Base-by-base conservation (phyloP, 2,888 invertebrate genomes). In the Eulithis testata region DNA sequence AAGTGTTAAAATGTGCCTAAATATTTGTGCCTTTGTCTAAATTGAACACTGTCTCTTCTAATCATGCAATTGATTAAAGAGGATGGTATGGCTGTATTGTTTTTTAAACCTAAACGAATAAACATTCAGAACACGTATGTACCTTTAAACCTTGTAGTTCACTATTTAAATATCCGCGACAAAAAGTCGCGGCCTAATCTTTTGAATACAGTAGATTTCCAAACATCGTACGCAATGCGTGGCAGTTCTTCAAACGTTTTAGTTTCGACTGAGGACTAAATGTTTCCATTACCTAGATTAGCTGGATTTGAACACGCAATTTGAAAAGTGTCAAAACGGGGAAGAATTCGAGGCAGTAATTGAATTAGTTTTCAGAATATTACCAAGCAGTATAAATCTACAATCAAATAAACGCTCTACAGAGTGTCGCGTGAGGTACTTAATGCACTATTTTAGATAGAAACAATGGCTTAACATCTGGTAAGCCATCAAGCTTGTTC, bases 261-360 rank as follows among this genome's bases (percentile, higher is more conserved):
- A 27, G 58, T 37, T 43, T 14, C 31, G 14, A 52, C 45, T 37
- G 52, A 59, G 43, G 58, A 49, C 40, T 50, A 36, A 14, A 52
- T 40, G 45, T 50, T 58, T 55, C 64, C 60, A 64, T 64, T 64
- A 64, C 12, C 60, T 60, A 56, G 55, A 64, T 64, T 60, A 64
- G 21, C 55, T 53, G n/a, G 14, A 53, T 53, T 40, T 12, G 12
- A n/a, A 36, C 51, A 27, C 44, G 44, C 52, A 52, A 51, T 59
- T 51, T 51, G 44, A 12, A 12, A 31, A 51, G 51, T 51, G 51
- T 51, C 31, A 7, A 51, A 51, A 51, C n/a, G 27, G 11, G n/a
- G 51, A 51, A 51, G 31, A 51, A 21, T 49, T 49, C 11, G 51
- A 11, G 31, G 7, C 31, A 51, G n/a, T 51, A 51, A 51, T 49